Base-by-base conservation (phyloP, 2,113 vertebrate species). In the Lasiurus cinereus region DNA sequence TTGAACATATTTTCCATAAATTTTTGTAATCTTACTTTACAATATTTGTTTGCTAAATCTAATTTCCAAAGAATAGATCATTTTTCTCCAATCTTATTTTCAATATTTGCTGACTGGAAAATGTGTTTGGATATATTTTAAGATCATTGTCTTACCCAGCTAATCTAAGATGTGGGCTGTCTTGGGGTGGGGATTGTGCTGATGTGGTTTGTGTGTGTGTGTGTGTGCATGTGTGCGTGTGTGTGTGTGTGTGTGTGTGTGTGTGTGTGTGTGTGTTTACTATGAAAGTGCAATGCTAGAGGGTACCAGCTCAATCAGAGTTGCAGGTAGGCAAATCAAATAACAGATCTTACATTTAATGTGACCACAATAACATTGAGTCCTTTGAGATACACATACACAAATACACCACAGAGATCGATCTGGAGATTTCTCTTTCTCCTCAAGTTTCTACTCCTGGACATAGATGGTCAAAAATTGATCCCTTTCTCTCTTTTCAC, bases 21-120 rank as follows among this genome's bases (percentile, higher is more conserved):
- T 72, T 59, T 94, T 67, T 50, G 19, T 78, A 73, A 67, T 36
- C 39, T 78, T n/a, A 24, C 52, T 72, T 94, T 70, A 62, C 77
- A 70, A 66, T 83, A 74, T 29, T 54, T 72, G 12, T 83, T 62
- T 89, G 59, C 56, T 59, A 59, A 59, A 24, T 59, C 56, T 22
- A 59, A 6, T 78, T 77, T 36, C 43, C 22, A 48, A 84, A 72
- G 27, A 8, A 33, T 6, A 64, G 46, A 33, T 84, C 6, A 31
- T 64, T 93, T 84, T 78, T 64, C 62, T 72, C 29, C 24, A 52
- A 2, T 31, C 50, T 70, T 43, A 77, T 69, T 77, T 16, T 80
- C 12, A 39, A 9, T 56, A 62, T 69, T 89, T 36, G 48, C 64
- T 22, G 21, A 82, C 29, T 78, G 18, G 56, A 85, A 79, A 36